Conservation (phyloP, 1,140 invertebrate genomes). For the Drosophila lacertosa region DNA sequence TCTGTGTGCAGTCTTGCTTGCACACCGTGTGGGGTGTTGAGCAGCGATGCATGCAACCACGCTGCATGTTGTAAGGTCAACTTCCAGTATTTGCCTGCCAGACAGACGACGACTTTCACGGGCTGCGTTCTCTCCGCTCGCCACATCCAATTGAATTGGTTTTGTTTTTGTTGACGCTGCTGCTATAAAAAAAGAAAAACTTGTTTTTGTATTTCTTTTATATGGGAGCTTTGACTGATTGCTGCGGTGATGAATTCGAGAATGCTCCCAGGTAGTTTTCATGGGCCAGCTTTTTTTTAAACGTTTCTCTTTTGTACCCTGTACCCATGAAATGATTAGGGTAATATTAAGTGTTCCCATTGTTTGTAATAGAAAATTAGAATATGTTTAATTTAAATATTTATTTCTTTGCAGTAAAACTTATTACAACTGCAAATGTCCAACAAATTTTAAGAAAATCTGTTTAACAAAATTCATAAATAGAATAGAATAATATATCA, state of each 20-base stretch:
- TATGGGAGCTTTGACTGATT: not conserved
- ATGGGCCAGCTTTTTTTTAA: not conserved
- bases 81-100: not conserved
- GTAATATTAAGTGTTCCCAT: not conserved
- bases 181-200: not conserved
- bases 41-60: constrained; percentile 15
- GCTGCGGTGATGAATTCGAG: not conserved
- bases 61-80: constrained; percentile 3
- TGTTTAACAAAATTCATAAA: too few relatives aligned
- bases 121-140: not conserved
- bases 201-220: not conserved
- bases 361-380: not conserved
- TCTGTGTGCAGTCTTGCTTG: not conserved
- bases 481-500: too few relatives aligned
- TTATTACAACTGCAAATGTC: too few relatives aligned
- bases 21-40: not conserved
- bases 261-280: not conserved
- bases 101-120: constrained; percentile 4
- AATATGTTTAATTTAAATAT: too few relatives aligned
- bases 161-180: not conserved
- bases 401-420: too few relatives aligned
- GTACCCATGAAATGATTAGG: not conserved
- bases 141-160: not conserved
- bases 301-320: not conserved
- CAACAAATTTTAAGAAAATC: too few relatives aligned